These are phyloP conservation scores for Melanotaenia maccullochi DNA, from an alignment of 2,797 vertebrate genomes.

Conservation along the genomic window DNA sequence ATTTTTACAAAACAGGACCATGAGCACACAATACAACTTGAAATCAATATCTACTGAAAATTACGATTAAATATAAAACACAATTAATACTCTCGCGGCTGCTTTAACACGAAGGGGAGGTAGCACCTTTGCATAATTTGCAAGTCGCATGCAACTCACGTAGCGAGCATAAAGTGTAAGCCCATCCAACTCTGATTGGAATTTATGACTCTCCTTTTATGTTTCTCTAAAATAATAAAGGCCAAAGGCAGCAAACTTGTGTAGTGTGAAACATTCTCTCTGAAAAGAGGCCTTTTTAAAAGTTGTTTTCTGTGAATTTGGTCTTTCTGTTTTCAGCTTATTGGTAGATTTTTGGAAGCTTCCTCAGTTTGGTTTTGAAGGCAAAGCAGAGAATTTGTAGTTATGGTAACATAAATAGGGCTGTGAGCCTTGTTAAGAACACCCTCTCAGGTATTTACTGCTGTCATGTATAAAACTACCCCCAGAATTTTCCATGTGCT, in stretches of 20 bases:
- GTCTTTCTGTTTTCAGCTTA: conserved; percentile 1
- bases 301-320: neutral
- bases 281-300: neutral
- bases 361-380: conserved; percentile 8
- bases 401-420: conserved; percentile 16
- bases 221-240: conserved; percentile 13
- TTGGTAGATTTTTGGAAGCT: neutral
- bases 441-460: conserved; percentile 12
- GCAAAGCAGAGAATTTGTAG: conserved; percentile 9
- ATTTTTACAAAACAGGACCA: neutral
- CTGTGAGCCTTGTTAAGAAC: conserved; percentile 9
- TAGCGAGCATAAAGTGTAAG: neutral
- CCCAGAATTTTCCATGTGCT: conserved; percentile 12
- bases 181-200: neutral
- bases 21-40: neutral
- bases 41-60: neutral
- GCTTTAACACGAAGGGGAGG: neutral
- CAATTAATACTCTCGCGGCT: neutral
- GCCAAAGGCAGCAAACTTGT: neutral
- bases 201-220: conserved; percentile 4
- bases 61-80: neutral
- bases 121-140: neutral
- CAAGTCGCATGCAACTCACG: neutral
- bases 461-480: conserved; percentile 26
- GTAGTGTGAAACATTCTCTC: conserved; percentile 1